phyloP scores from a whole-genome alignment of 1,140 invertebrate species.

The Eriocheir sinensis region DNA sequence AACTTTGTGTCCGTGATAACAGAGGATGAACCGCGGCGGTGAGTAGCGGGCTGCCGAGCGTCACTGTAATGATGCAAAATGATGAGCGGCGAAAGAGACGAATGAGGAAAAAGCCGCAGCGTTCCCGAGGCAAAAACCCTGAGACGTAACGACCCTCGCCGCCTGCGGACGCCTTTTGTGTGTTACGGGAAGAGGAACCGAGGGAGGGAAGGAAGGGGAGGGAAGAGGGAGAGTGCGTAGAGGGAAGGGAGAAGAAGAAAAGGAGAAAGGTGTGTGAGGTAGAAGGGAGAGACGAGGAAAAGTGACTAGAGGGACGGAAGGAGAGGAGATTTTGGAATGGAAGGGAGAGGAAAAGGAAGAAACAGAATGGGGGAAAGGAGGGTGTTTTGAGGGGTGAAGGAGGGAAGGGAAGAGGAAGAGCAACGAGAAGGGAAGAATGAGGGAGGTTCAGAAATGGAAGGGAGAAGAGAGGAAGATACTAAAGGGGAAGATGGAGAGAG shows the following conservation, averaged over 20 bases:
- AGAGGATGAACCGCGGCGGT: not conserved
- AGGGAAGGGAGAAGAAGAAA: not conserved
- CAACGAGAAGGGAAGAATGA: too few relatives aligned
- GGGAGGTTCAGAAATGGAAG: too few relatives aligned
- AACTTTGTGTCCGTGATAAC: not conserved
- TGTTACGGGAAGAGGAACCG: not conserved
- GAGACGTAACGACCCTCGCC: not conserved
- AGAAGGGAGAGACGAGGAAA: too few relatives aligned
- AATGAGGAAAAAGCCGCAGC: not conserved
- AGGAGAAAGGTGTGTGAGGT: not conserved
- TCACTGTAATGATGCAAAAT: slow-evolving; percentile 13
- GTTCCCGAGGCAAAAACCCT: not conserved
- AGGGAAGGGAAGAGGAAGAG: too few relatives aligned
- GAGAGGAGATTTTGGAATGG: too few relatives aligned
- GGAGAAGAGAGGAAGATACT: too few relatives aligned
- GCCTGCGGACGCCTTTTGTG: not conserved
- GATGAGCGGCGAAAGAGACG: not conserved
- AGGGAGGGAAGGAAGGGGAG: too few relatives aligned
- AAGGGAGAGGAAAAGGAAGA: too few relatives aligned
- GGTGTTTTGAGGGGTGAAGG: too few relatives aligned
- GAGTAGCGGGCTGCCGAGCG: not conserved
- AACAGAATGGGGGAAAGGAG: too few relatives aligned
- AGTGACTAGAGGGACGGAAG: too few relatives aligned
- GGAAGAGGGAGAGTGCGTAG: not conserved
- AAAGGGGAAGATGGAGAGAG: too few relatives aligned